Evolutionary conservation across 2,888 invertebrate genomes (phyloP).

Genomic region (Aproaerema taeniolella): DNA sequence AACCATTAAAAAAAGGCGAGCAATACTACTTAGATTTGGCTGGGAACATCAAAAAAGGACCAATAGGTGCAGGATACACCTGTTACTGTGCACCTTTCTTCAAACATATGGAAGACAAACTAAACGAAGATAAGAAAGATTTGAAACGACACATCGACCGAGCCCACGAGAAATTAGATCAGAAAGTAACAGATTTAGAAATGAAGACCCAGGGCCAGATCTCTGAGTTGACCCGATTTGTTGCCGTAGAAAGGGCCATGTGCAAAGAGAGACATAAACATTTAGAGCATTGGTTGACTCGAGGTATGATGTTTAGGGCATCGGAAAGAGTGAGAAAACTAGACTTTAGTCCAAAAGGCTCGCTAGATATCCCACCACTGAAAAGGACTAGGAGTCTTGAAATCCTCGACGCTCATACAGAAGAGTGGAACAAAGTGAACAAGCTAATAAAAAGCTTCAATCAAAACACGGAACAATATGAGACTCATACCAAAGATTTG

Average conservation of each 20-base stretch:
- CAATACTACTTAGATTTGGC: constrained; percentile 96
- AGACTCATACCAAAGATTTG: constrained; percentile 60
- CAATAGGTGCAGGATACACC: constrained; percentile 94
- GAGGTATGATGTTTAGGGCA: constrained; percentile 79
- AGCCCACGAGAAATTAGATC: constrained; percentile 87
- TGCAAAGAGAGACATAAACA: constrained; percentile 81
- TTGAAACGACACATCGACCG: constrained; percentile 86
- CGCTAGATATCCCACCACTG: constrained; percentile 74
- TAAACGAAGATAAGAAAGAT: constrained; percentile 89
- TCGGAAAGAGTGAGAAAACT: constrained; percentile 67
- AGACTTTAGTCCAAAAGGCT: constrained; percentile 70
- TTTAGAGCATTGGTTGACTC: constrained; percentile 82
- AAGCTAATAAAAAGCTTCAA: constrained; percentile 56
- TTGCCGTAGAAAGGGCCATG: constrained; percentile 79
- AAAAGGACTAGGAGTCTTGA: constrained; percentile 85
- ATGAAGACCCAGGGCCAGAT: constrained; percentile 84
- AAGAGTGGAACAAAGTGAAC: constrained; percentile 63
- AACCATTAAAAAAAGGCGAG: constrained; percentile 91
- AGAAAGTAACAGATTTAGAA: constrained; percentile 88
- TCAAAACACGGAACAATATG: constrained; percentile 51
- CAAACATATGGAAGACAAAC: constrained; percentile 89
- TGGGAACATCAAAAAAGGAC: constrained; percentile 96
- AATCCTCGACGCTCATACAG: constrained; percentile 73
- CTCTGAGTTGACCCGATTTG: constrained; percentile 81
- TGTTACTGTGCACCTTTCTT: constrained; percentile 96